These are phyloP conservation scores for Meandrina meandrites DNA, from an alignment of 92 coral and sea anemone species.

Conservation along the genomic window DNA sequence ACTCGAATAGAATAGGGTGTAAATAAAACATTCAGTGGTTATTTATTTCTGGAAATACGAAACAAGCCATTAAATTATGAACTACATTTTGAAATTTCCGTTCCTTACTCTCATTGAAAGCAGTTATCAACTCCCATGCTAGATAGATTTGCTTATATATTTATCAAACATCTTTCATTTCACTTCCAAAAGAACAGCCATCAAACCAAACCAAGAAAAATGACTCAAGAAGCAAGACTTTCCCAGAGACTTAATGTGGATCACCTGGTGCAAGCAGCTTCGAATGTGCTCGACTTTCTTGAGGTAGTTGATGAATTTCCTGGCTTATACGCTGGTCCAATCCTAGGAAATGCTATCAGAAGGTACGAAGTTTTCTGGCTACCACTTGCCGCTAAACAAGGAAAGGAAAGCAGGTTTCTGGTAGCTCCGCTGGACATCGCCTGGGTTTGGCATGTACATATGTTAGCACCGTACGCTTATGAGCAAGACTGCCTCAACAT, in stretches of 20 bases:
- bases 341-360: conserved; percentile 61
- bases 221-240: background rate
- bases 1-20: no score
- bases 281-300: conserved; percentile 60
- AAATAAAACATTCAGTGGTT: no score
- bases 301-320: conserved; percentile 43
- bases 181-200: no score
- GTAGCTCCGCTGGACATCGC: conserved; percentile 78
- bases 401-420: conserved; percentile 19
- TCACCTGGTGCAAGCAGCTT: conserved; percentile 39
- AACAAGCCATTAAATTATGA: no score
- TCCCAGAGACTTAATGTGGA: background rate
- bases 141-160: no score
- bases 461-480: conserved; percentile 65
- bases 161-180: no score
- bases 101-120: no score
- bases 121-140: no score
- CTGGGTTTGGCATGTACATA: conserved; percentile 77
- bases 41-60: no score
- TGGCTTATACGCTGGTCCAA: conserved; percentile 35
- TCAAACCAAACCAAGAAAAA: background rate
- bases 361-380: conserved; percentile 73
- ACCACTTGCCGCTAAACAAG: conserved; percentile 55
- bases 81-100: no score
- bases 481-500: conserved; percentile 50